phyloP scores from a whole-genome alignment of 2,113 vertebrate species.

The Lagopus leucura region DNA sequence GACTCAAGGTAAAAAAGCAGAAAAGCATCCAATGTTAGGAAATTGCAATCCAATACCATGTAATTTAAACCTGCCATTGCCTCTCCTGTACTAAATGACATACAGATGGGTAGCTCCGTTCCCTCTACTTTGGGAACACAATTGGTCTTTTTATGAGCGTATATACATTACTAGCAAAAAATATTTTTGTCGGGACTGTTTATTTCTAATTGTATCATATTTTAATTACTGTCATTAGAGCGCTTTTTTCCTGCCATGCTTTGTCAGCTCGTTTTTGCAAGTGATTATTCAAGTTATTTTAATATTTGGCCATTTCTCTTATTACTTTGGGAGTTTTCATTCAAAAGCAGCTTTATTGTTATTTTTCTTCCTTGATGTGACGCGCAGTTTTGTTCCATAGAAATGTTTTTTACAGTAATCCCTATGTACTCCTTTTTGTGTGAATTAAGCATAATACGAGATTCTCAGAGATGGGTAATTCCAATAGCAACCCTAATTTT shows the following conservation, averaged over 20 bases:
- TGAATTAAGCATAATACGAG: background rate
- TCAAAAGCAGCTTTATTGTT: background rate
- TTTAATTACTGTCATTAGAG: conserved; percentile 71
- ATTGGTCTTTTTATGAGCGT: conserved; percentile 82
- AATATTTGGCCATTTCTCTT: conserved; percentile 35
- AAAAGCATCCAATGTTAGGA: conserved; percentile 87
- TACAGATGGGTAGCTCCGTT: conserved; percentile 87
- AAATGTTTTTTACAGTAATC: background rate
- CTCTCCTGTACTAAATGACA: conserved; percentile 88
- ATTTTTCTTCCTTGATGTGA: background rate
- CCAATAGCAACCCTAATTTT: background rate
- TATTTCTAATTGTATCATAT: conserved; percentile 73
- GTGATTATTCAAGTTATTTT: conserved; percentile 52
- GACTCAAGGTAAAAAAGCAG: conserved; percentile 85
- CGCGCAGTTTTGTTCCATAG: background rate
- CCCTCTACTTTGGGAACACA: conserved; percentile 78
- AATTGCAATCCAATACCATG: conserved; percentile 91
- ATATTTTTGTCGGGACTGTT: conserved; percentile 70
- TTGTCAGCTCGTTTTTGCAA: conserved; percentile 55
- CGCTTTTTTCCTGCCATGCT: conserved; percentile 44
- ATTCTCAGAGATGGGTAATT: conserved; percentile 16
- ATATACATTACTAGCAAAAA: conserved; percentile 73
- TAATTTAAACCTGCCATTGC: conserved; percentile 91
- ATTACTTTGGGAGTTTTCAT: conserved; percentile 4
- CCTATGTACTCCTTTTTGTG: background rate